Evolutionary conservation across 2,888 invertebrate species (phyloP).

Genomic region (Clunio marinus): DNA sequence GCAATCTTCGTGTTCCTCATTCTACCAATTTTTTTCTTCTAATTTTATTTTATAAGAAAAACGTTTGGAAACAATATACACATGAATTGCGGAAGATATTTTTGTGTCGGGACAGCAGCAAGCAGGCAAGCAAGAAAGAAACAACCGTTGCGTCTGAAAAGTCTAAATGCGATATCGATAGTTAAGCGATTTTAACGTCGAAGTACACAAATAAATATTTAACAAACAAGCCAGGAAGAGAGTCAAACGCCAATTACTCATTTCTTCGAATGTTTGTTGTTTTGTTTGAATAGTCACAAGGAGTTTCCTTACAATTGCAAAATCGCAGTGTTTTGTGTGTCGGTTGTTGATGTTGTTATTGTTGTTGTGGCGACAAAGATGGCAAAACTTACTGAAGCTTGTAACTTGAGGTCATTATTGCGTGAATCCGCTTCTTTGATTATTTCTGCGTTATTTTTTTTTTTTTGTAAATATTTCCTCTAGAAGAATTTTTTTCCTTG

Average conservation of each 20-base stretch:
- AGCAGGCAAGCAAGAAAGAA: neutral
- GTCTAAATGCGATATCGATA: neutral
- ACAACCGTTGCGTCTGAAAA: neutral
- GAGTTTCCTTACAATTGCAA: too few species aligned
- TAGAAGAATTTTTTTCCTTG: too few species aligned
- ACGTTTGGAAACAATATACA: constrained; percentile 2
- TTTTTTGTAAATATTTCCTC: too few species aligned
- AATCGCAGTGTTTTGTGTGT: too few species aligned
- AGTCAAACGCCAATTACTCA: neutral
- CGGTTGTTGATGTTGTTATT: too few species aligned
- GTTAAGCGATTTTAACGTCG: too few species aligned
- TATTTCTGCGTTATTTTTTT: too few species aligned
- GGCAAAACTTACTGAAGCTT: constrained; percentile 4
- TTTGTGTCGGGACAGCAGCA: neutral
- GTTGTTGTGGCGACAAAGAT: neutral
- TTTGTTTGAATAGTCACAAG: too few species aligned
- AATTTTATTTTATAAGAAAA: too few species aligned
- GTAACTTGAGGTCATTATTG: constrained; percentile 6
- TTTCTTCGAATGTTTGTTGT: neutral
- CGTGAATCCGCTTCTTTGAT: constrained; percentile 4
- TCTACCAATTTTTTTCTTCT: neutral
- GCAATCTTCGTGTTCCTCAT: constrained; percentile 4
- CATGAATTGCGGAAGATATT: constrained; percentile 3
- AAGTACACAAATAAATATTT: too few species aligned
- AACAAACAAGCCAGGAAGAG: neutral